Evolutionary conservation across 35 echinoderm and acorn worm genomes (phyloP), one percentile per base, ranked within the genome.

Genomic region (Stichopus chloronotus): DNA sequence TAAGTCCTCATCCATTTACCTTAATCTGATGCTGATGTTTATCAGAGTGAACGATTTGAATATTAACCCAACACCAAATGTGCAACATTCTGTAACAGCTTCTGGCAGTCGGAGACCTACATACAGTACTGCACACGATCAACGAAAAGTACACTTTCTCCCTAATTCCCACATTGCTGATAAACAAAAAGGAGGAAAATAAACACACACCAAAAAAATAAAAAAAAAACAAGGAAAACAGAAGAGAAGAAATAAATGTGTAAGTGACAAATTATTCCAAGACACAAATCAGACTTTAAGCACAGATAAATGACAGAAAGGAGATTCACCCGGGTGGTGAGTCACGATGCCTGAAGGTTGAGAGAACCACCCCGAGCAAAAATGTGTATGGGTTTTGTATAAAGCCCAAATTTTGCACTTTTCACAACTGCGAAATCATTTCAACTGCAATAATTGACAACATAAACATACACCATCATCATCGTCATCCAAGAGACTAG

Each of bases 371-470:
- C 82, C 54, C 7, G 0, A 16, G 82, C 55, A 9, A 58, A 85
- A 58, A 85, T 85, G 82, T 85, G 82, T 5, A 30, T 56, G 82
- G 55, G 30, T 43, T 85, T 23, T 85, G 55, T 85, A 78, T 43
- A 74, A 74, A 74, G 17, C 55, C 16, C 82, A 53, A 57, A 56
- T 59, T 25, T 17, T 57, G 82, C 82, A 85, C 82, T 85, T 85
- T 58, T 43, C 30, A 58, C 55, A 19, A 20, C 55, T 22, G 55
- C 55, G 21, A 53, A 85, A 85, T 85, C 82, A 85, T 56, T 23
- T 85, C 82, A 85, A 85, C 82, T 85, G 82, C n/a, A 85, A 85
- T 85, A 85, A 85, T 85, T 85, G 82, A 85, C 82, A 85, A 85
- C 82, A 85, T 55, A 85, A 85, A 85, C 82, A 85, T 56, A 85